Evolutionary conservation across 2,888 invertebrate genomes (phyloP).

Genomic region (Bellardia pandia): DNA sequence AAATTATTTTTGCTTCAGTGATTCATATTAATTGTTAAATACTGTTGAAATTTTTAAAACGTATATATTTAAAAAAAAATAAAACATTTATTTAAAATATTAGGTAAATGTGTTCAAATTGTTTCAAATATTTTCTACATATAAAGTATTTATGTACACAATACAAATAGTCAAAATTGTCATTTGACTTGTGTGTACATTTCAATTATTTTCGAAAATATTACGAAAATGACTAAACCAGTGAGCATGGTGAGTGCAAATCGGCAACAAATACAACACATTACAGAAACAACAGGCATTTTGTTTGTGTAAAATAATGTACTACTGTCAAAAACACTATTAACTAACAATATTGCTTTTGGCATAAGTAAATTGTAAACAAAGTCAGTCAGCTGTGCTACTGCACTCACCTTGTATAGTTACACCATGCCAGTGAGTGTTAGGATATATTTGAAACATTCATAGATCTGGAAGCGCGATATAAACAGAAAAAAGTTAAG

Average conservation of each 20-base stretch:
- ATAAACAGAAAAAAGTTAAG: no score
- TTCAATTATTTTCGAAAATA: slow-evolving; percentile 8
- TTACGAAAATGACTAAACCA: slow-evolving; percentile 3
- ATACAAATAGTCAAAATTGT: slow-evolving; percentile 27
- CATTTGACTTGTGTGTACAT: slow-evolving; percentile 20
- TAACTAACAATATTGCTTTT: no score
- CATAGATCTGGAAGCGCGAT: no score
- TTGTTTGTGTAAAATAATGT: no score
- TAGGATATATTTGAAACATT: no score
- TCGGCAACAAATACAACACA: no score
- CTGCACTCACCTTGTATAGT: no score
- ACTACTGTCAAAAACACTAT: no score
- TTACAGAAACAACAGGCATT: no score
- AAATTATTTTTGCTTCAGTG: slow-evolving; percentile 70
- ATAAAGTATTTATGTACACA: neutral
- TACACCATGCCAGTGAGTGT: no score
- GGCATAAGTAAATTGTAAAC: no score
- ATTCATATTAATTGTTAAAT: slow-evolving; percentile 71
- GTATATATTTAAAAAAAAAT: neutral
- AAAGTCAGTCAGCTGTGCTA: no score
- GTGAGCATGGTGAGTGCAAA: neutral
- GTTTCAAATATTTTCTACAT: neutral
- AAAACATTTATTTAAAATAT: neutral
- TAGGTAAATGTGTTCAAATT: neutral
- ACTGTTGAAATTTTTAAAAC: slow-evolving; percentile 50